phyloP scores from a whole-genome alignment of 2,797 vertebrate genomes.

The Malacoctenus gilli region DNA sequence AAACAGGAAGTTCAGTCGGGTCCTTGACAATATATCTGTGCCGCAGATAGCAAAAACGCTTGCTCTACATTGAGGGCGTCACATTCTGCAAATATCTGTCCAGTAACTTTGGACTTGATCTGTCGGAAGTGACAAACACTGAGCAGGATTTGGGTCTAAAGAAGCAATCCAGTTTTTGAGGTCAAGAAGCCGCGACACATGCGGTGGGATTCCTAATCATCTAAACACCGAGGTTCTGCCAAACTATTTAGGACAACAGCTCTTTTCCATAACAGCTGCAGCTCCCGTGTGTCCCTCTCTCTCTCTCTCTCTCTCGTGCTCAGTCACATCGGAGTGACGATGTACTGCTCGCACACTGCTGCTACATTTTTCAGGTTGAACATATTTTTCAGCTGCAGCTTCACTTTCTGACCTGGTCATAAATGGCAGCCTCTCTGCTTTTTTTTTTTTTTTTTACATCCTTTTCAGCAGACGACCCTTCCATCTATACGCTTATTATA shows the following conservation, averaged over 20 bases:
- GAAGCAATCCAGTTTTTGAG: neutral
- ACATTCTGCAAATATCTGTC: neutral
- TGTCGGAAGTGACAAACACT: neutral
- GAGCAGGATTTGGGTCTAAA: slow-evolving; percentile 1
- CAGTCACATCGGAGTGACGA: slow-evolving; percentile 14
- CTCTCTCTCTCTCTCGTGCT: slow-evolving; percentile 5
- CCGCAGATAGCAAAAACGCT: too few relatives aligned
- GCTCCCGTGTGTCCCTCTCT: slow-evolving; percentile 1
- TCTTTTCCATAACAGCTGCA: slow-evolving; percentile 62
- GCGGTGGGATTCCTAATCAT: slow-evolving; percentile 26
- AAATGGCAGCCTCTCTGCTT: slow-evolving; percentile 4
- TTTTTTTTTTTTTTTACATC: neutral
- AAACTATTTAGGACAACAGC: slow-evolving; percentile 38
- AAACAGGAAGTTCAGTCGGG: too few relatives aligned
- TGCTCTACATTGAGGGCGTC: too few relatives aligned
- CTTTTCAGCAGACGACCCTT: neutral
- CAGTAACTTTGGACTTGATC: slow-evolving; percentile 1
- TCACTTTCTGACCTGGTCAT: slow-evolving; percentile 34
- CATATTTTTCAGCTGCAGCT: slow-evolving; percentile 15
- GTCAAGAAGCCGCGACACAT: neutral
- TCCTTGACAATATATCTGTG: too few relatives aligned
- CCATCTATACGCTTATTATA: slow-evolving; percentile 9
- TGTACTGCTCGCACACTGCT: slow-evolving; percentile 46
- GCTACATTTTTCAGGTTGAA: slow-evolving; percentile 71
- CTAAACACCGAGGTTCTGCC: slow-evolving; percentile 25